Percentiles rank a stretch among this genome's conserved stretches.
These are phyloP conservation scores for Leucania comma DNA, from an alignment of 2,888 invertebrate genomes.

Conservation along the genomic window DNA sequence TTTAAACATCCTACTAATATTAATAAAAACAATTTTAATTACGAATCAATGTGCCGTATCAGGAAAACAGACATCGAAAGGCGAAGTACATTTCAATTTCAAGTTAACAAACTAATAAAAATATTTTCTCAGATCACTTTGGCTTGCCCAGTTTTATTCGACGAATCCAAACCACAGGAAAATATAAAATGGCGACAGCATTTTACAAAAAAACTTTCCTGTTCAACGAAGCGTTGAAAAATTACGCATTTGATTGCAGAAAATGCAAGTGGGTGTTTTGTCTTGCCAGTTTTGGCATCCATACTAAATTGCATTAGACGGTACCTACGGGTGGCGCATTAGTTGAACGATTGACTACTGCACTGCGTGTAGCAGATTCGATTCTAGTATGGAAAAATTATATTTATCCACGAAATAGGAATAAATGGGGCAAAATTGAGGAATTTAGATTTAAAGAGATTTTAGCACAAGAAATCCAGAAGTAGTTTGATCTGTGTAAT, in stretches of 20 bases:
- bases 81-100: constrained; percentile 30
- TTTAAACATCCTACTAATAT: constrained; percentile 43
- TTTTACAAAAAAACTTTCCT: constrained; percentile 35
- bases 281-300: constrained; percentile 13
- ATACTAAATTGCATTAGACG: too few species aligned
- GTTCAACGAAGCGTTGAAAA: constrained; percentile 1
- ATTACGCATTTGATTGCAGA: neutral
- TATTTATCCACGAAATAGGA: too few species aligned
- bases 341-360: neutral
- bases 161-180: constrained; percentile 6
- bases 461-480: neutral
- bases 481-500: neutral
- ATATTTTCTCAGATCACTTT: constrained; percentile 12
- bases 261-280: neutral
- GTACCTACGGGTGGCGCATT: too few species aligned
- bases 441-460: neutral
- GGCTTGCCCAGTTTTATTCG: neutral
- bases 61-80: constrained; percentile 25
- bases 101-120: constrained; percentile 15
- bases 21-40: constrained; percentile 38
- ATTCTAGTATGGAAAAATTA: too few species aligned
- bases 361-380: too few species aligned
- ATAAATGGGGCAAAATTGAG: neutral
- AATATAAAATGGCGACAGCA: neutral
- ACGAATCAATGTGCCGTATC: constrained; percentile 20